These are phyloP conservation scores for Cerastoderma edule DNA, from an alignment of 2,888 invertebrate species.

Conservation along the genomic window DNA sequence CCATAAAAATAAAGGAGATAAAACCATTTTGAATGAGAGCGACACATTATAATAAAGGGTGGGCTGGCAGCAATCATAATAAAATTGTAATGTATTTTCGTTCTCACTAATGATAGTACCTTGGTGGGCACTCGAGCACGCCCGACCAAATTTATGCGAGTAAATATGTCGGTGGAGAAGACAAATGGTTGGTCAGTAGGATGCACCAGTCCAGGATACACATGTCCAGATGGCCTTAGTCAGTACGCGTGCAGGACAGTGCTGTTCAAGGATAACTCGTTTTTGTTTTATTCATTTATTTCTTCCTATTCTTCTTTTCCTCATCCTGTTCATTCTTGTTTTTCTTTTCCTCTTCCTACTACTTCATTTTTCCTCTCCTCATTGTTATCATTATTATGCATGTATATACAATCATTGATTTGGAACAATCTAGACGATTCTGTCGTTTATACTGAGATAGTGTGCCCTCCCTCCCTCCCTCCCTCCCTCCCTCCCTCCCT, in stretches of 20 bases:
- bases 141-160: slow-evolving; percentile 18
- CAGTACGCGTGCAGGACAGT: too few relatives aligned
- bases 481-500: too few relatives aligned
- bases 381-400: too few relatives aligned
- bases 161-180: slow-evolving; percentile 16
- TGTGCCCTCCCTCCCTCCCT: too few relatives aligned
- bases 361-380: too few relatives aligned
- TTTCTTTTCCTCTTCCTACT: neutral
- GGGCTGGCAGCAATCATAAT: slow-evolving; percentile 36
- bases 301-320: too few relatives aligned
- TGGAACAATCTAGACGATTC: too few relatives aligned
- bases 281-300: too few relatives aligned
- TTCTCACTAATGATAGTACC: slow-evolving; percentile 19
- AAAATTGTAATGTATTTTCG: slow-evolving; percentile 51
- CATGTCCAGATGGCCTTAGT: slow-evolving; percentile 25
- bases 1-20: neutral
- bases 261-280: too few relatives aligned
- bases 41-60: neutral
- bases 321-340: neutral
- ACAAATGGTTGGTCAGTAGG: slow-evolving; percentile 21
- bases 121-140: neutral
- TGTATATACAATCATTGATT: too few relatives aligned
- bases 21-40: neutral
- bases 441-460: too few relatives aligned
- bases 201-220: slow-evolving; percentile 13